These are phyloP conservation scores for Limnephilus auricula DNA, from an alignment of 2,888 invertebrate species.

Conservation along the genomic window DNA sequence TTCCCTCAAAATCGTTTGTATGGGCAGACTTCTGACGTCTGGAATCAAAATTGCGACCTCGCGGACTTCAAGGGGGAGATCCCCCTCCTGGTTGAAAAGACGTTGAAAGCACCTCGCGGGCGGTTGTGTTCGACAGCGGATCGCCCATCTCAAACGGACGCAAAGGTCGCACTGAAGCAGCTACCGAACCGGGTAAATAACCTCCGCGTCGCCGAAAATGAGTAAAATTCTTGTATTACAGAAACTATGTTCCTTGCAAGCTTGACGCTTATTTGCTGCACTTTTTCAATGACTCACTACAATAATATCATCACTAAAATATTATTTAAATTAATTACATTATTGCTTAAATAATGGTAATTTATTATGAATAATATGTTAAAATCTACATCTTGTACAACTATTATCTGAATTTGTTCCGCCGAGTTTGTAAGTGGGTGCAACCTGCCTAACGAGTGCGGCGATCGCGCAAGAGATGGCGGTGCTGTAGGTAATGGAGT, in stretches of 20 bases:
- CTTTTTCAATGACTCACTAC: background rate
- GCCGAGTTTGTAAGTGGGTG: slow-evolving; percentile 2
- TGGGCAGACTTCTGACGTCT: no score
- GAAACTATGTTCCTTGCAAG: background rate
- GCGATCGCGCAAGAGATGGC: slow-evolving; percentile 41
- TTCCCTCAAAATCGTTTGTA: no score
- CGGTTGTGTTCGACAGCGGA: no score
- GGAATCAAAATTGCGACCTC: no score
- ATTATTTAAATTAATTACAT: background rate
- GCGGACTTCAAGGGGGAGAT: no score
- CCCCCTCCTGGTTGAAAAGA: no score
- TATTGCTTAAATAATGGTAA: background rate
- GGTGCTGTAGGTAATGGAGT: background rate
- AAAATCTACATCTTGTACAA: background rate
- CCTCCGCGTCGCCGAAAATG: no score
- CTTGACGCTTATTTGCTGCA: background rate
- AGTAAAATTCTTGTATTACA: background rate
- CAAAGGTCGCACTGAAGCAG: no score
- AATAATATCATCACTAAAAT: background rate
- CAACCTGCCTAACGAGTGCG: slow-evolving; percentile 16
- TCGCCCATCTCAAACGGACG: no score
- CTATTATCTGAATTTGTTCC: background rate
- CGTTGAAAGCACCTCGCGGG: no score
- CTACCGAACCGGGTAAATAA: no score
- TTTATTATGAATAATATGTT: background rate